Evolutionary conservation across 2,113 vertebrate genomes (phyloP).

Genomic region (Callorhinus ursinus): DNA sequence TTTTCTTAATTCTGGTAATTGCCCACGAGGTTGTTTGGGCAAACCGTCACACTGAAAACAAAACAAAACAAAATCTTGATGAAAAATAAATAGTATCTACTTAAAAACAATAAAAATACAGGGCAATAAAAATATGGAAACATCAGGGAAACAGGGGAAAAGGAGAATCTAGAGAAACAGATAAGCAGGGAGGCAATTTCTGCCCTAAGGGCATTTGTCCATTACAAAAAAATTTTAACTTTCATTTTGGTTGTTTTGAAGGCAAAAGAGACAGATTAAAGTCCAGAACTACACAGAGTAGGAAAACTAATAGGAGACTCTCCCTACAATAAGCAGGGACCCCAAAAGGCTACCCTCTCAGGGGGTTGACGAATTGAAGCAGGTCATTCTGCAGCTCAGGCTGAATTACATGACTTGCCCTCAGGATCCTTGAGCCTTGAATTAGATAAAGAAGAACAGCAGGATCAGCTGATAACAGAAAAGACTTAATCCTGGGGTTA

Average conservation of each 20-base stretch:
- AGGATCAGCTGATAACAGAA: not conserved
- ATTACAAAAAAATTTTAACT: not conserved
- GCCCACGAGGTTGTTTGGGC: not conserved
- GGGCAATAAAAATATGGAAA: conserved; percentile 2
- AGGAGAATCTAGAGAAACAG: not conserved
- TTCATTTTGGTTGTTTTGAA: conserved; percentile 14
- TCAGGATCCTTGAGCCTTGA: conserved; percentile 2
- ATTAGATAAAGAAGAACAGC: conserved; percentile 17
- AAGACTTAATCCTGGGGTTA: conserved; percentile 31
- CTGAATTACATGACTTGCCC: not conserved
- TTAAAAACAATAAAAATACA: not conserved
- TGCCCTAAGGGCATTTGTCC: not conserved
- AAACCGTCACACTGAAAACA: conserved; percentile 28
- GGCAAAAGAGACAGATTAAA: conserved; percentile 9
- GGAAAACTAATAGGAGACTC: not conserved
- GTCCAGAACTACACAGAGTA: not conserved
- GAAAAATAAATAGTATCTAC: not conserved
- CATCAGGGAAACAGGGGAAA: not conserved
- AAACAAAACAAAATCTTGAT: not conserved
- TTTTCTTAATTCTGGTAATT: conserved; percentile 6
- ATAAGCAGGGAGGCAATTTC: not conserved
- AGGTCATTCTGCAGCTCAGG: not conserved
- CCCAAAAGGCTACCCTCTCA: not conserved
- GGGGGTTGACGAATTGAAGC: not conserved
- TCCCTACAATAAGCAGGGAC: not conserved